Conservation (phyloP, 2,888 invertebrate genomes). For the Chydorus sphaericus region DNA sequence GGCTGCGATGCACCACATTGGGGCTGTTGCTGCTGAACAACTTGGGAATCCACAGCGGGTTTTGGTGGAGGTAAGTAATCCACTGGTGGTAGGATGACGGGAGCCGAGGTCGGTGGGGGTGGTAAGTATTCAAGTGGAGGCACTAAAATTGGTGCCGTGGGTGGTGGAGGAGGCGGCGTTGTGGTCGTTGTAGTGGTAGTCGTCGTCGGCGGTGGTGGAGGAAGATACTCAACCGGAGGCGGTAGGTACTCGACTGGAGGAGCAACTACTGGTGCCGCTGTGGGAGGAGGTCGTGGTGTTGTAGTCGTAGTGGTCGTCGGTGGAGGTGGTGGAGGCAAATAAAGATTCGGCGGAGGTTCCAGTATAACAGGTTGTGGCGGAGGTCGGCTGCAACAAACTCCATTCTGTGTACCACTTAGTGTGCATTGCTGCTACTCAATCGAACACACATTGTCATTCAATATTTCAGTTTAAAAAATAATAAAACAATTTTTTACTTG, state of each 20-base stretch:
- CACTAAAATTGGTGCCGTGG: constrained; percentile 5
- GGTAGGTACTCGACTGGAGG: constrained; percentile 2
- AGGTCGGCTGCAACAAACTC: background rate
- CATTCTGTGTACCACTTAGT: background rate
- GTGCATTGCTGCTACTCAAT: no score
- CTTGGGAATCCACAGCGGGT: background rate
- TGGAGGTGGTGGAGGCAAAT: constrained; percentile 11
- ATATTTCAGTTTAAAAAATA: background rate
- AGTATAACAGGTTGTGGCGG: no score
- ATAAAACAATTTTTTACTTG: background rate
- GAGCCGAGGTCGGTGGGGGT: background rate
- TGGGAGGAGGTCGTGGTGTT: constrained; percentile 8
- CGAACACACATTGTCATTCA: no score
- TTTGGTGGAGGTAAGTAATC: background rate
- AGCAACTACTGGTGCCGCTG: constrained; percentile 5
- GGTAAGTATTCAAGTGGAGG: constrained; percentile 4
- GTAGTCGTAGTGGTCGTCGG: constrained; percentile 3
- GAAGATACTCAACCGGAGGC: constrained; percentile 11
- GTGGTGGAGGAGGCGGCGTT: background rate
- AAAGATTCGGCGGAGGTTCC: no score
- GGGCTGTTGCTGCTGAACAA: background rate
- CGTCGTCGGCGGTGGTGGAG: constrained; percentile 12
- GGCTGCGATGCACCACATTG: constrained; percentile 10
- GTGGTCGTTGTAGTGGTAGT: constrained; percentile 1
- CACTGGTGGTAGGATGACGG: background rate